A percentile compares a stretch with the other conserved stretches of the same genome.
Conservation (phyloP, 2,113 vertebrate genomes). For the Sinocyclocheilus anshuiensis region DNA sequence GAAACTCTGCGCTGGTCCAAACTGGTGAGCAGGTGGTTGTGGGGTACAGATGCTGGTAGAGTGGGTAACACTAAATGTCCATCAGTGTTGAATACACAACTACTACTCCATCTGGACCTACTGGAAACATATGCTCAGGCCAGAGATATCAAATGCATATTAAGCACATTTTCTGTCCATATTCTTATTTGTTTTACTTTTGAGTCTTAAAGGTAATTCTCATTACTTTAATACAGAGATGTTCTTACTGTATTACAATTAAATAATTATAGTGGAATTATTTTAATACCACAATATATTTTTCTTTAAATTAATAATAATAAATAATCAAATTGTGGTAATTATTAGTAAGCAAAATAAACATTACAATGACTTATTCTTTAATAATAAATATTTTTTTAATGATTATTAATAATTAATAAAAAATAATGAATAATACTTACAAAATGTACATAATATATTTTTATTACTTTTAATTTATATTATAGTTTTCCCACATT, state of each 20-base stretch:
- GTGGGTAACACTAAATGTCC: slow-evolving; percentile 74
- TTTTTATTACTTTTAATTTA: too few relatives aligned
- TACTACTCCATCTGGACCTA: slow-evolving; percentile 67
- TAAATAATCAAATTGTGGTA: not conserved
- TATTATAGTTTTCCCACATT: too few relatives aligned
- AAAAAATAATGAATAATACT: too few relatives aligned
- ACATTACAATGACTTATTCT: not conserved
- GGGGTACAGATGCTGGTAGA: slow-evolving; percentile 66
- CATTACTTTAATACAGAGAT: not conserved
- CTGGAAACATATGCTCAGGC: slow-evolving; percentile 8
- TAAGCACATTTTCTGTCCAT: not conserved
- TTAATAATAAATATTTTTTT: not conserved
- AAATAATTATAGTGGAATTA: not conserved
- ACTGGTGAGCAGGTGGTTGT: slow-evolving; percentile 66
- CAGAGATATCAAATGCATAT: not conserved
- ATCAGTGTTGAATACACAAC: slow-evolving; percentile 65
- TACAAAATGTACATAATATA: too few relatives aligned
- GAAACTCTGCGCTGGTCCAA: slow-evolving; percentile 50
- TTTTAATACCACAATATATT: not conserved
- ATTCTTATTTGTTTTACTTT: not conserved
- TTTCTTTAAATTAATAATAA: not conserved
- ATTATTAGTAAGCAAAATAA: not conserved
- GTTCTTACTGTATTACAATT: not conserved
- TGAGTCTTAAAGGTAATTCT: not conserved
- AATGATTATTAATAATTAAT: too few relatives aligned